phyloP scores from a whole-genome alignment of 2,888 invertebrate species.

The Drosophila mulleri region DNA sequence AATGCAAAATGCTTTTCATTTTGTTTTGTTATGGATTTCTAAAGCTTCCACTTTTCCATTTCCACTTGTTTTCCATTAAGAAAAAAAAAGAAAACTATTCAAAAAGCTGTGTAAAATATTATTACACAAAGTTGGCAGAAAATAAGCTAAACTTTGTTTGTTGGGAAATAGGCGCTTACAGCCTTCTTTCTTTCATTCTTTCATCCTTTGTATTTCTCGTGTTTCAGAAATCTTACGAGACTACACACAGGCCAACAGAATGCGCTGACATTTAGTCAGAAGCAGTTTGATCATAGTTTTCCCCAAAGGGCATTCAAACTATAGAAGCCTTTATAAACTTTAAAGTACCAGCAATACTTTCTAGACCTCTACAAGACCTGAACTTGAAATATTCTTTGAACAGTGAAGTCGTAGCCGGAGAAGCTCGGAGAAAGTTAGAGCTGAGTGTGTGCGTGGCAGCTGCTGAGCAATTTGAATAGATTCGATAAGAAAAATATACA shows the following conservation, averaged over 20 bases:
- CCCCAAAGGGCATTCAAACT: not conserved
- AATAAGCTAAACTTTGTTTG: not conserved
- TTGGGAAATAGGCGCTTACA: not conserved
- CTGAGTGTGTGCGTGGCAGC: not conserved
- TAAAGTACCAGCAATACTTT: not conserved
- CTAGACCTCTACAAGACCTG: not conserved
- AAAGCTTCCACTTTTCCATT: constrained; percentile 1
- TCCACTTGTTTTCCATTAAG: constrained; percentile 1
- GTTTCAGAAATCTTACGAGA: not conserved
- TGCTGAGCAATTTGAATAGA: not conserved
- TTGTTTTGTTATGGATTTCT: not conserved
- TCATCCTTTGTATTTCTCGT: not conserved
- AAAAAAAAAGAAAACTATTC: not conserved
- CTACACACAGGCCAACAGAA: not conserved
- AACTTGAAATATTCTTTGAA: not conserved
- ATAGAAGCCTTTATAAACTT: not conserved
- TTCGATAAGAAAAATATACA: not conserved
- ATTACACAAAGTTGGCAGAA: not conserved
- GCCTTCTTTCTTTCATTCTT: not conserved
- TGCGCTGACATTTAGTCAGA: not conserved
- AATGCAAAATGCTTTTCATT: constrained; percentile 9
- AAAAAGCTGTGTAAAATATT: constrained; percentile 2
- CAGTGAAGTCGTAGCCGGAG: not conserved
- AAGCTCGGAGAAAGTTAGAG: not conserved
- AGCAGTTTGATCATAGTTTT: not conserved